Conservation (phyloP, 2,113 vertebrate species). For the Natator depressus region DNA sequence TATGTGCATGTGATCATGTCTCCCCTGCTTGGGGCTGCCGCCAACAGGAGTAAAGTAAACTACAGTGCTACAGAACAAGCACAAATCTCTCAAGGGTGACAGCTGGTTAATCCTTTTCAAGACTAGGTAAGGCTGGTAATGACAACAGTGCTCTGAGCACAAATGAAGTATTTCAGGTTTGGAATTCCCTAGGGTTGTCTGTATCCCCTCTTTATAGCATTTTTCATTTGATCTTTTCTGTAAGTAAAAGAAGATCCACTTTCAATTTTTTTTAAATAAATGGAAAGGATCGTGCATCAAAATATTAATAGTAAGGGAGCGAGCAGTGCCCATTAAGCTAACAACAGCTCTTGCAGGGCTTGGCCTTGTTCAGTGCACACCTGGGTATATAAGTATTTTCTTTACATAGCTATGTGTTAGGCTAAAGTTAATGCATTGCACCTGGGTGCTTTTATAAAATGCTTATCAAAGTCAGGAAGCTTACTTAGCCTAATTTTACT, state of each 20-base stretch:
- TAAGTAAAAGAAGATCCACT: constrained; percentile 43
- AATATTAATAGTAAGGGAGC: constrained; percentile 46
- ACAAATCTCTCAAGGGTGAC: background rate
- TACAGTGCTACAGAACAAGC: background rate
- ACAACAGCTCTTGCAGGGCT: background rate
- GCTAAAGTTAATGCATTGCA: constrained; percentile 26
- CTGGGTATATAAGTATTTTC: constrained; percentile 40
- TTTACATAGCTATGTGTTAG: background rate
- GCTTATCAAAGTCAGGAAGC: background rate
- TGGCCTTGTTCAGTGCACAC: background rate
- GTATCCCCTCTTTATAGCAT: constrained; percentile 17
- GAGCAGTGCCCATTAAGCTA: constrained; percentile 35
- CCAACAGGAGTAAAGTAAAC: background rate
- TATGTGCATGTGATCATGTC: background rate
- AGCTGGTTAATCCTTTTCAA: constrained; percentile 22
- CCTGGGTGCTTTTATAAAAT: constrained; percentile 16
- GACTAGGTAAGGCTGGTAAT: constrained; percentile 1
- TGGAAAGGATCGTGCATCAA: constrained; percentile 25
- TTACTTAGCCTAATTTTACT: background rate
- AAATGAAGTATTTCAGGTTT: background rate
- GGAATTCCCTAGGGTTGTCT: background rate
- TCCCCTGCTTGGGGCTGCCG: background rate
- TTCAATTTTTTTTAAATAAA: background rate
- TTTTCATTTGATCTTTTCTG: constrained; percentile 52
- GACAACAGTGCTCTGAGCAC: background rate